Base-by-base conservation (phyloP, 2,888 invertebrate species). In the Lochmaea capreae region DNA sequence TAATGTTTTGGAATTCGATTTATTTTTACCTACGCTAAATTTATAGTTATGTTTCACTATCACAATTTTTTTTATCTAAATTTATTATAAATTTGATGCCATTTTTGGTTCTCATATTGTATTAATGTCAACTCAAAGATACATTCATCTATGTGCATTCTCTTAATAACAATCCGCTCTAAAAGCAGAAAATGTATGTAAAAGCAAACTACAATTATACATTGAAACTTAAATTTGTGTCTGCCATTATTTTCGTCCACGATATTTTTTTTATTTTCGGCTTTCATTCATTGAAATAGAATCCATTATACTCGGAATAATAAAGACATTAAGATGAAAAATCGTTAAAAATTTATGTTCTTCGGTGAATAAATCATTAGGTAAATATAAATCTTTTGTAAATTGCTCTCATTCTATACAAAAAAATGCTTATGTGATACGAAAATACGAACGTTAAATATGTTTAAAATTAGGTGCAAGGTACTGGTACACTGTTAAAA, bases 331-430 rank as follows among this genome's bases (percentile, higher is more conserved):
- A 74, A 65, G 65, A 75, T 76, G 76, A 76, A 73, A 73, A 73
- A 76, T 73, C 71, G 73, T 76, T 71, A 73, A 74, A 68, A 73
- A 73, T 70, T 65, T 72, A 72, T 71, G 73, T 71, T 75, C 67
- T 71, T 70, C 68, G 67, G 68, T 66, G 71, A 77, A 78, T 77
- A 78, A 76, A 79, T 76, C 77, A 70, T 76, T 73, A 71, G 57
- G 69, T 68, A 67, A 75, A 74, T 69, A 78, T 77, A 76, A 78
- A 78, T 78, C 78, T 78, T 69, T 70, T 70, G 74, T 72, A 74
- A 77, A 76, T 67, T 69, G 72, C 70, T 72, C 26, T 42, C 54
- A 59, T 72, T 72, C 74, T 78, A 76, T 58, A 22, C 43, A 69
- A 54, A 70, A 52, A 70, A 49, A n/a, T 70, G 33, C 52, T 61